Evolutionary conservation across 2,888 invertebrate species (phyloP).

Genomic region (Drosophila multiciliata): DNA sequence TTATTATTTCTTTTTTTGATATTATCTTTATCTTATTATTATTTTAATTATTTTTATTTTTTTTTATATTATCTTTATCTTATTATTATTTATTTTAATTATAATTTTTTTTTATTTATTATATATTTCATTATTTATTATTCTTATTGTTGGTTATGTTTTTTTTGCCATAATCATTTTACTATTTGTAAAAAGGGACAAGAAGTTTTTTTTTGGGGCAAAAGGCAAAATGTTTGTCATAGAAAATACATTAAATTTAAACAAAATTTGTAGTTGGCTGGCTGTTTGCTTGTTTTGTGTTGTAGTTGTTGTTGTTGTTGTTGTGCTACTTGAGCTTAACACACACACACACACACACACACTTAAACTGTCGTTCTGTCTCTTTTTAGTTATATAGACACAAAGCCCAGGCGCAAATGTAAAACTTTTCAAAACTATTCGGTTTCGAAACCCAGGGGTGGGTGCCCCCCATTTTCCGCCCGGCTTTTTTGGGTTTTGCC

Average conservation of each 20-base stretch:
- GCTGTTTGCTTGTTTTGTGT: slow-evolving; percentile 3
- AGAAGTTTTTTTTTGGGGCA: slow-evolving; percentile 16
- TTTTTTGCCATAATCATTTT: slow-evolving; percentile 55
- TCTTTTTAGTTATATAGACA: slow-evolving; percentile 41
- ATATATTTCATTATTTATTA: background rate
- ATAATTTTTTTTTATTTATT: background rate
- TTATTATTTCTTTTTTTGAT: too few relatives aligned
- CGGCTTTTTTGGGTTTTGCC: slow-evolving; percentile 25
- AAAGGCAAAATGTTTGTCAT: slow-evolving; percentile 61
- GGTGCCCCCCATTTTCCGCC: slow-evolving; percentile 33
- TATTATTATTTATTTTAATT: too few relatives aligned
- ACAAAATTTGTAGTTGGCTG: slow-evolving; percentile 67
- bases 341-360: slow-evolving; percentile 42
- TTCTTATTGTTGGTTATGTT: background rate
- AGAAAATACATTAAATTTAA: slow-evolving; percentile 83
- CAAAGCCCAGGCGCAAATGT: slow-evolving; percentile 65
- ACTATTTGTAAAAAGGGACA: slow-evolving; percentile 24
- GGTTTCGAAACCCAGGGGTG: slow-evolving; percentile 45
- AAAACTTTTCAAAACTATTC: slow-evolving; percentile 80
- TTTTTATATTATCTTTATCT: too few relatives aligned
- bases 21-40: background rate
- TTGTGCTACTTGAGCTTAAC: slow-evolving; percentile 76
- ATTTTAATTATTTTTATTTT: background rate
- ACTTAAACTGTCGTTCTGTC: slow-evolving; percentile 5
- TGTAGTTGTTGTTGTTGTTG: slow-evolving; percentile 39